phyloP scores from a whole-genome alignment of 2,113 vertebrate genomes.

The Scolopax mira region DNA sequence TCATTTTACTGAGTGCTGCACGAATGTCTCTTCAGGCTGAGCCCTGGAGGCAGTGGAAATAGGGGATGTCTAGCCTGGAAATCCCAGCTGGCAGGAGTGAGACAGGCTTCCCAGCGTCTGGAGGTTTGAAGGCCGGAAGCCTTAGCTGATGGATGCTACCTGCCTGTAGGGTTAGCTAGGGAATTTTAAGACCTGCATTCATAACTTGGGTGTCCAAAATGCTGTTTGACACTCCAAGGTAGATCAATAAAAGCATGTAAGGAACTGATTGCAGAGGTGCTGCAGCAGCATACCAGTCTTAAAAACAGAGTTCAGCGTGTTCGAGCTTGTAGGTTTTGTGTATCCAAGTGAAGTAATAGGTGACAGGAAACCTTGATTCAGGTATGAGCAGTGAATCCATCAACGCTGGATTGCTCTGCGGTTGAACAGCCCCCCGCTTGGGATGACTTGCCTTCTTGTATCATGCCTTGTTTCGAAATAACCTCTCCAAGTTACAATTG shows the following conservation, averaged over 20 bases:
- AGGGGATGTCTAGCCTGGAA: neutral
- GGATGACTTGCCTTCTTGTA: neutral
- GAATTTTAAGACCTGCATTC: neutral
- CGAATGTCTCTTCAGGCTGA: neutral
- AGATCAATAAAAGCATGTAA: accelerated
- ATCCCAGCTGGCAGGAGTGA: neutral
- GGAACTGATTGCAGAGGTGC: neutral
- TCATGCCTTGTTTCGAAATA: neutral
- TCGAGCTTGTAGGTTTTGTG: neutral
- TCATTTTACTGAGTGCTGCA: accelerated
- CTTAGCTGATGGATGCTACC: neutral
- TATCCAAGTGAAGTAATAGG: neutral
- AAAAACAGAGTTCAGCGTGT: neutral
- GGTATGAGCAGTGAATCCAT: constrained; percentile 39
- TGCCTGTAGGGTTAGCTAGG: neutral
- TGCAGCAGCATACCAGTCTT: neutral
- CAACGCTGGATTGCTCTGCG: neutral
- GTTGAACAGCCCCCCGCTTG: neutral
- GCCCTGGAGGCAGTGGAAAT: neutral
- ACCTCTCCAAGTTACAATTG: neutral
- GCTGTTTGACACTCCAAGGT: neutral
- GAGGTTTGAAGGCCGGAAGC: too few relatives aligned
- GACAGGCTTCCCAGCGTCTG: neutral
- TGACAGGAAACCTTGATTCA: neutral
- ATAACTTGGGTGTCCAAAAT: neutral